A percentile compares a stretch with the other conserved stretches of the same genome.
Evolutionary conservation across 2,113 vertebrate genomes (phyloP).

Genomic region (Rhinogobius similis): DNA sequence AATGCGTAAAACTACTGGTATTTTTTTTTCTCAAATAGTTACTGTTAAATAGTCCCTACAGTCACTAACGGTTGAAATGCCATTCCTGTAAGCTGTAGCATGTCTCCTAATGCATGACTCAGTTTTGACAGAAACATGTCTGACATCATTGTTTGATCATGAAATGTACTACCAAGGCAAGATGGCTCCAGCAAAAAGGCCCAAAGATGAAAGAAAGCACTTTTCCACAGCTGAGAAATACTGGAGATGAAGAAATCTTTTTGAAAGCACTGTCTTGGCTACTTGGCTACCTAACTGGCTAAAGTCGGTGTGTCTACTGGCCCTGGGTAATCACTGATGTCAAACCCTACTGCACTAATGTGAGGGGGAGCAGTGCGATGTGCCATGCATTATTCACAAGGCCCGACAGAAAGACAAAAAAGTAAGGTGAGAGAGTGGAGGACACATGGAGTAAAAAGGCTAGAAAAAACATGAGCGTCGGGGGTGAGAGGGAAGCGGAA

Average conservation of each 20-base stretch:
- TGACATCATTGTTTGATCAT: constrained; percentile 47
- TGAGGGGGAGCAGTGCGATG: constrained; percentile 24
- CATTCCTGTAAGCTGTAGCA: neutral
- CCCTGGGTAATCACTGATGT: constrained; percentile 51
- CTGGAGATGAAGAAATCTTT: constrained; percentile 37
- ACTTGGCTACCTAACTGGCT: constrained; percentile 53
- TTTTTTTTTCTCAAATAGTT: neutral
- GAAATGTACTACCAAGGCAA: constrained; percentile 34
- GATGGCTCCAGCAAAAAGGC: constrained; percentile 19
- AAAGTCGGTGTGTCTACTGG: constrained; percentile 51
- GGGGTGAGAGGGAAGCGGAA: constrained; percentile 22
- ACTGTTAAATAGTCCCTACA: neutral
- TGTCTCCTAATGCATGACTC: constrained; percentile 20
- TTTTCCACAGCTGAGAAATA: constrained; percentile 40
- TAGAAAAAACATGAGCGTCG: constrained; percentile 8
- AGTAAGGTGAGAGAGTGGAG: constrained; percentile 28
- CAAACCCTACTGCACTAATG: constrained; percentile 38
- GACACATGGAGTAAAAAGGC: constrained; percentile 7
- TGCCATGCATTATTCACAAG: constrained; percentile 60
- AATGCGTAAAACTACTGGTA: neutral
- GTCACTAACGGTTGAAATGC: neutral
- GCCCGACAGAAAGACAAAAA: constrained; percentile 17
- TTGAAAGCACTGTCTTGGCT: constrained; percentile 21
- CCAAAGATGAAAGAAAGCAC: constrained; percentile 52
- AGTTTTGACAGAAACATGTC: constrained; percentile 39